Percentiles rank a stretch among this genome's conserved stretches.
These are phyloP conservation scores for Epinotia nisella DNA, from an alignment of 2,888 invertebrate species.

Conservation along the genomic window DNA sequence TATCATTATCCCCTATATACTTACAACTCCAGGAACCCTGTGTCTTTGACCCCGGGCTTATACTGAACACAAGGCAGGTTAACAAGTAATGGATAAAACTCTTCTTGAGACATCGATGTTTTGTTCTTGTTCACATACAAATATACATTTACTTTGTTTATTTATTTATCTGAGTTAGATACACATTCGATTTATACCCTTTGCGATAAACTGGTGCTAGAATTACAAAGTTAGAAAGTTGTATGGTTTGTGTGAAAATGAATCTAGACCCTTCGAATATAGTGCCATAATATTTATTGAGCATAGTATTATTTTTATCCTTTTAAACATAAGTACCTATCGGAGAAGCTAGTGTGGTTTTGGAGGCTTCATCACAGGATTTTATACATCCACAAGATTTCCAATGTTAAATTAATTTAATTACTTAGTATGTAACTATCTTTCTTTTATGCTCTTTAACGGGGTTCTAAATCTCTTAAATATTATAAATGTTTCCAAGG, in stretches of 20 bases:
- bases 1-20: conserved; percentile 23
- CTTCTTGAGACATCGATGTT: background rate
- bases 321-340: background rate
- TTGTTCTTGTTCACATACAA: background rate
- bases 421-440: background rate
- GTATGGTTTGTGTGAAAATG: conserved; percentile 46
- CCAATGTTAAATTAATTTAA: background rate
- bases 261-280: background rate
- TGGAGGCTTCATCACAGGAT: background rate
- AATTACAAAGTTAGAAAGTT: conserved; percentile 62
- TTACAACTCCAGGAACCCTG: conserved; percentile 2
- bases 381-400: background rate
- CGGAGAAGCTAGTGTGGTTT: background rate
- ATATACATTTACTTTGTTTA: no score
- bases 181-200: conserved; percentile 8
- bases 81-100: background rate
- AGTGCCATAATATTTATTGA: background rate
- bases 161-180: background rate
- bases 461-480: background rate
- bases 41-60: conserved; percentile 16
- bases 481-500: background rate
- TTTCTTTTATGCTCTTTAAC: background rate
- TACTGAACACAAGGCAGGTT: background rate
- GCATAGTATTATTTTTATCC: background rate
- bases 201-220: conserved; percentile 43